A percentile compares a stretch with the other conserved stretches of the same genome.
Conservation (phyloP, 1,140 invertebrate genomes). For the Pseudomyrmex pallidus region DNA sequence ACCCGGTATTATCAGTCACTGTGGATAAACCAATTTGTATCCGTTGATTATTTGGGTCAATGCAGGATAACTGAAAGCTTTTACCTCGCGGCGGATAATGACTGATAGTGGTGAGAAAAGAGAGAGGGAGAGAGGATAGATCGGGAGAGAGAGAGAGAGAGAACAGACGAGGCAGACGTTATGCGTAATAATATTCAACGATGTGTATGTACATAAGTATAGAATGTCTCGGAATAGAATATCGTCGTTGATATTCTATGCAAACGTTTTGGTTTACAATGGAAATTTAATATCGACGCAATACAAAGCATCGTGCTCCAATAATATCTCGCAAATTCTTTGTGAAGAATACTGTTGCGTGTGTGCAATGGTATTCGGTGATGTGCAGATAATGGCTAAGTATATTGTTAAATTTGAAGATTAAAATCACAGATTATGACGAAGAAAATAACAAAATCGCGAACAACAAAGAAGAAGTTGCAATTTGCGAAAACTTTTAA, state of each 20-base stretch:
- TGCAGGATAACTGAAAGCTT: slow-evolving; percentile 56
- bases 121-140: not conserved
- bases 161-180: not conserved
- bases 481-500: slow-evolving; percentile 18
- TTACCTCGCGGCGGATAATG: slow-evolving; percentile 48
- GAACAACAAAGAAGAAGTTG: slow-evolving; percentile 44
- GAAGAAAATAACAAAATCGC: slow-evolving; percentile 69
- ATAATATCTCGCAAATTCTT: slow-evolving; percentile 70
- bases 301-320: slow-evolving; percentile 48
- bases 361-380: slow-evolving; percentile 19
- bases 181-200: slow-evolving; percentile 49
- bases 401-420: slow-evolving; percentile 66
- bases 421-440: slow-evolving; percentile 57
- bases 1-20: slow-evolving; percentile 33
- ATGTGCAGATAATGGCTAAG: slow-evolving; percentile 66
- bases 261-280: slow-evolving; percentile 63
- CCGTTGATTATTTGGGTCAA: slow-evolving; percentile 55
- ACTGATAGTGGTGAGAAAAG: slow-evolving; percentile 7
- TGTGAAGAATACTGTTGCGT: slow-evolving; percentile 45
- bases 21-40: slow-evolving; percentile 55
- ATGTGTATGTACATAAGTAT: slow-evolving; percentile 46
- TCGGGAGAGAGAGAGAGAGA: too few species aligned
- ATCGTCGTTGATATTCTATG: slow-evolving; percentile 50
- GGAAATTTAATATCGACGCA: slow-evolving; percentile 68
- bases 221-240: slow-evolving; percentile 42